A percentile compares a stretch with the other conserved stretches of the same genome.
These are phyloP conservation scores for Lamprologus sp. DNA, from an alignment of 2,113 vertebrate species.

Conservation along the genomic window DNA sequence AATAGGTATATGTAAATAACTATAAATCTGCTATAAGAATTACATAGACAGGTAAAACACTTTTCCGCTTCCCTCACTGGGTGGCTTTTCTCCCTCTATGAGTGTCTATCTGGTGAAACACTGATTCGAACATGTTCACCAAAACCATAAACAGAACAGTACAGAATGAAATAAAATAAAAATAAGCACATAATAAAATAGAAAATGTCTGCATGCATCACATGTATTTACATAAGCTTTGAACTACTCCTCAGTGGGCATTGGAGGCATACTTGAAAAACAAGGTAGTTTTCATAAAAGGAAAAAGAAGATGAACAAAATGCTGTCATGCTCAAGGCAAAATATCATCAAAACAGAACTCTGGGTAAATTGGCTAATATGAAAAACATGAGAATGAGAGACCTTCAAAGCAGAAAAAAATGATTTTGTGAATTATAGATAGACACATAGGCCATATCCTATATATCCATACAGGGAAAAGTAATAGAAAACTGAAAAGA, in stretches of 20 bases:
- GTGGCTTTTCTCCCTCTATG: neutral
- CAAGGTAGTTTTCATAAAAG: neutral
- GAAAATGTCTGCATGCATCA: neutral
- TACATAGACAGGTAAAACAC: neutral
- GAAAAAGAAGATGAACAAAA: neutral
- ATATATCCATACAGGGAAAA: neutral
- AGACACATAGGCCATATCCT: neutral
- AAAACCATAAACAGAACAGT: neutral
- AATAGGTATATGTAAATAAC: neutral
- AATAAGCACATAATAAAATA: neutral
- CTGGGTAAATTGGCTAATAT: neutral
- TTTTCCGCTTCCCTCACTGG: neutral
- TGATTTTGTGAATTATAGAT: neutral
- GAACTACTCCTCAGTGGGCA: neutral
- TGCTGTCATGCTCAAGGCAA: neutral
- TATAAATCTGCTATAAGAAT: neutral
- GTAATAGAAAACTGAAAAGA: neutral
- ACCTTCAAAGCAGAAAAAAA: neutral
- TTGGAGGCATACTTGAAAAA: neutral
- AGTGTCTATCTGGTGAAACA: neutral
- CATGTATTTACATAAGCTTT: conserved; percentile 1
- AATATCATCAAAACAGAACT: neutral
- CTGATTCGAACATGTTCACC: neutral
- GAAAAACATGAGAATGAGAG: neutral
- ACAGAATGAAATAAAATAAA: neutral